These are phyloP conservation scores for Scylla paramamosain DNA, from an alignment of 1,140 invertebrate species.

Conservation along the genomic window DNA sequence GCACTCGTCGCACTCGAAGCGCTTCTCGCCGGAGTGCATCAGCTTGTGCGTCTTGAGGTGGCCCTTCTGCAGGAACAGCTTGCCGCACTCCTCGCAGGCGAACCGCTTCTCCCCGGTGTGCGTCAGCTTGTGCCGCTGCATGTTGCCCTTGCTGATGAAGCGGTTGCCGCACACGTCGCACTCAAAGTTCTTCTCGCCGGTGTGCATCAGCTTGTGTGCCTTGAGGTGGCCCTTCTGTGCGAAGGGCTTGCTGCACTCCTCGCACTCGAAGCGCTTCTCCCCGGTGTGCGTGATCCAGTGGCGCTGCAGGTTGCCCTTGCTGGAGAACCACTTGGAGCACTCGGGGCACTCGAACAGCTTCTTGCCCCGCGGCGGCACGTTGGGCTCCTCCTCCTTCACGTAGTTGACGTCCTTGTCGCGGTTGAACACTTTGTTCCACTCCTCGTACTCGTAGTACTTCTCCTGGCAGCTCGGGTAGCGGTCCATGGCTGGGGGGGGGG, in stretches of 20 bases:
- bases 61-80: slow-evolving; percentile 77
- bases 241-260: slow-evolving; percentile 15
- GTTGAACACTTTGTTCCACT: background rate
- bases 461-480: background rate
- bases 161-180: slow-evolving; percentile 80
- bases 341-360: background rate
- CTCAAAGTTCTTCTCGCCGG: slow-evolving; percentile 2
- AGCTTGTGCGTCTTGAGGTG: slow-evolving; percentile 17
- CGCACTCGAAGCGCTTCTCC: slow-evolving; percentile 33
- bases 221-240: background rate
- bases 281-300: slow-evolving; percentile 26
- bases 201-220: background rate
- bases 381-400: background rate
- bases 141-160: slow-evolving; percentile 80
- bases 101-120: slow-evolving; percentile 79
- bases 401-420: background rate
- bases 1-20: slow-evolving; percentile 37
- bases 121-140: slow-evolving; percentile 79
- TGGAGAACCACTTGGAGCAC: background rate
- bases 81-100: slow-evolving; percentile 78
- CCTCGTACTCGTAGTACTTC: background rate
- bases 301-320: slow-evolving; percentile 5
- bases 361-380: background rate
- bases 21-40: slow-evolving; percentile 33
- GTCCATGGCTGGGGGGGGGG: background rate